phyloP scores from a whole-genome alignment of 1,140 invertebrate genomes.

The Agraylea sexmaculata region DNA sequence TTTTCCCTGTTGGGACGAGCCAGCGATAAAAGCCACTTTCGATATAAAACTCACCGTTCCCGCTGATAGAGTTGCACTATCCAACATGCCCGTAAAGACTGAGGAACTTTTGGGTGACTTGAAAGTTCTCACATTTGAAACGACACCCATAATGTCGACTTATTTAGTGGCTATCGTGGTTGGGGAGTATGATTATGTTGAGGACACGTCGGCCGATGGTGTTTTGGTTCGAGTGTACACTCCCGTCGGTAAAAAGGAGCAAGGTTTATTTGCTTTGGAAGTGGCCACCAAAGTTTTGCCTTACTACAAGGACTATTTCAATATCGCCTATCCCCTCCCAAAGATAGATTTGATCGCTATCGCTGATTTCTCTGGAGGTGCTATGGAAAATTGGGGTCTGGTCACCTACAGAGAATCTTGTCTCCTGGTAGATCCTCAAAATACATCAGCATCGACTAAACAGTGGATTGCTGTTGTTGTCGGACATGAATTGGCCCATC shows the following conservation, averaged over 20 bases:
- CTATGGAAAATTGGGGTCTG: constrained; percentile 95
- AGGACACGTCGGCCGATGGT: constrained; percentile 67
- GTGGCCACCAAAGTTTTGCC: constrained; percentile 75
- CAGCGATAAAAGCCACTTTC: constrained; percentile 89
- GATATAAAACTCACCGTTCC: constrained; percentile 78
- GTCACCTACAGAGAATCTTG: constrained; percentile 65
- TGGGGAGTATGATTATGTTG: constrained; percentile 90
- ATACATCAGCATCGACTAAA: constrained; percentile 70
- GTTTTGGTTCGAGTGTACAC: constrained; percentile 85
- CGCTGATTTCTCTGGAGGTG: constrained; percentile 81
- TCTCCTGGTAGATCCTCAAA: constrained; percentile 70
- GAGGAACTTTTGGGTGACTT: constrained; percentile 39
- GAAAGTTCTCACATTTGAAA: constrained; percentile 63
- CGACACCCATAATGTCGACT: constrained; percentile 91
- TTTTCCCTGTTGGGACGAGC: constrained; percentile 98
- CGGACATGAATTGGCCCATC: constrained; percentile 79
- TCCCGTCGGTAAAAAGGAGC: constrained; percentile 81
- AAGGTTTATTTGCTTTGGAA: constrained; percentile 84
- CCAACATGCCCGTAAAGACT: constrained; percentile 81
- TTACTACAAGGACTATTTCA: constrained; percentile 91
- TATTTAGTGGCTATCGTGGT: constrained; percentile 88
- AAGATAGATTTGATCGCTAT: constrained; percentile 95
- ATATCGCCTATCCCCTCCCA: constrained; percentile 88
- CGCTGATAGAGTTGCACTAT: constrained; percentile 66
- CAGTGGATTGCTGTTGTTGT: constrained; percentile 83